phyloP scores from a whole-genome alignment of 2,113 vertebrate species.

The Marcusenius ussheri region DNA sequence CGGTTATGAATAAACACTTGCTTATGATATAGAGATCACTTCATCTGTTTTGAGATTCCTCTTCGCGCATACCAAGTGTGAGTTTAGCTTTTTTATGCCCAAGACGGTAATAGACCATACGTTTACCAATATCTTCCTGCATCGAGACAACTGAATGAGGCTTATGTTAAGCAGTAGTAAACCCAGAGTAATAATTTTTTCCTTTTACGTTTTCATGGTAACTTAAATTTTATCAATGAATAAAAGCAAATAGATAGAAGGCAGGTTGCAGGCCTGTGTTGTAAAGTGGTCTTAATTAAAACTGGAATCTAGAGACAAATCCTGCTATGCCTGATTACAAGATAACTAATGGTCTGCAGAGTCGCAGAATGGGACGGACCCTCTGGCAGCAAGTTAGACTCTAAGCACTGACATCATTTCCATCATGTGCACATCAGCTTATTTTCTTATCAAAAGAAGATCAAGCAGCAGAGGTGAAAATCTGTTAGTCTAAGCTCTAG shows the following conservation, averaged over 20 bases:
- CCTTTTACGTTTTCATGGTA: not conserved
- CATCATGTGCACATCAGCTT: not conserved
- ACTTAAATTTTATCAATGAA: not conserved
- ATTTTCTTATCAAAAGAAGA: not conserved
- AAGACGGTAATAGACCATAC: not conserved
- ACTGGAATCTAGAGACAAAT: not conserved
- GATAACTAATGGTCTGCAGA: not conserved
- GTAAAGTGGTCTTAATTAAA: not conserved
- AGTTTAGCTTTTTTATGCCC: not conserved
- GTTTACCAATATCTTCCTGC: not conserved
- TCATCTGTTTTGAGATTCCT: not conserved
- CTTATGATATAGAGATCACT: not conserved
- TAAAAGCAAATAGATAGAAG: not conserved
- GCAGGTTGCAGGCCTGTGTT: not conserved
- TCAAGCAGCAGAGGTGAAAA: not conserved
- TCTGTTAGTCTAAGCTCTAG: not conserved
- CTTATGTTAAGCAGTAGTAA: not conserved
- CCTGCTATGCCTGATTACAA: not conserved
- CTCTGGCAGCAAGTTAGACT: not conserved
- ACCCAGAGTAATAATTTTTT: not conserved
- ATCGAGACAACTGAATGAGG: not conserved
- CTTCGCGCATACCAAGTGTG: not conserved
- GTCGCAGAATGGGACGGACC: not conserved
- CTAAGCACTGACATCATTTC: not conserved
- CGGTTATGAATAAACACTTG: not conserved